Percentiles rank a stretch among this genome's conserved stretches.
Evolutionary conservation across 2,797 vertebrate genomes (phyloP).

Genomic region (Coilia nasus): DNA sequence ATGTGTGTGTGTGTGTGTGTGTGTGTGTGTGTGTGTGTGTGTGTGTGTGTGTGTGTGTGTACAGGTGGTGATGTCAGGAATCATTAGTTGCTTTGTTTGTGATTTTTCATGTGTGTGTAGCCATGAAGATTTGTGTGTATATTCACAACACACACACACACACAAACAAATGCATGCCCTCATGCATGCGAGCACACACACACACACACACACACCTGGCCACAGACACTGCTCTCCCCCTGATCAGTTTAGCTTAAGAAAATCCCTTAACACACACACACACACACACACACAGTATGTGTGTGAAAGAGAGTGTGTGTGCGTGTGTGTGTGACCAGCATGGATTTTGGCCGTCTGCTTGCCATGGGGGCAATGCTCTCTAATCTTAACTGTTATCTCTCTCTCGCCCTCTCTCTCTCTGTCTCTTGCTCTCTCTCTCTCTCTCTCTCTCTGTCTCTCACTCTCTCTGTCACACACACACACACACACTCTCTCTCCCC

Average conservation of each 20-base stretch:
- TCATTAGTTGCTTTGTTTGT: not conserved
- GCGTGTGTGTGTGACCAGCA: too few species aligned
- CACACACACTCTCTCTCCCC: not conserved
- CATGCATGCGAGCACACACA: slow-evolving; percentile 25
- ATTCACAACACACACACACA: not conserved
- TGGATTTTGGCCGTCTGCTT: too few species aligned
- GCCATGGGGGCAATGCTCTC: too few species aligned
- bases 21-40: not conserved
- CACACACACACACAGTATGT: not conserved
- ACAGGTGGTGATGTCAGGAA: not conserved
- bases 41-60: not conserved
- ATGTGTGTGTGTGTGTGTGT: not conserved
- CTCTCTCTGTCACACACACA: not conserved
- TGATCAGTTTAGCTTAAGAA: too few species aligned
- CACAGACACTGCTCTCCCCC: too few species aligned
- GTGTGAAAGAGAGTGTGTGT: too few species aligned
- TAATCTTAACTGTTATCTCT: slow-evolving; percentile 36
- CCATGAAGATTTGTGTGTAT: not conserved
- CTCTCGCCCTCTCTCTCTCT: slow-evolving; percentile 60
- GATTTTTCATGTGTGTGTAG: not conserved
- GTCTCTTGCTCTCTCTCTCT: not conserved
- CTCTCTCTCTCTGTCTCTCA: not conserved
- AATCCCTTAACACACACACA: not conserved
- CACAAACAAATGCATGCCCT: slow-evolving; percentile 23
- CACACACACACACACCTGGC: not conserved